These are phyloP conservation scores for Fragum fragum DNA, from an alignment of 2,888 invertebrate species.

Conservation along the genomic window DNA sequence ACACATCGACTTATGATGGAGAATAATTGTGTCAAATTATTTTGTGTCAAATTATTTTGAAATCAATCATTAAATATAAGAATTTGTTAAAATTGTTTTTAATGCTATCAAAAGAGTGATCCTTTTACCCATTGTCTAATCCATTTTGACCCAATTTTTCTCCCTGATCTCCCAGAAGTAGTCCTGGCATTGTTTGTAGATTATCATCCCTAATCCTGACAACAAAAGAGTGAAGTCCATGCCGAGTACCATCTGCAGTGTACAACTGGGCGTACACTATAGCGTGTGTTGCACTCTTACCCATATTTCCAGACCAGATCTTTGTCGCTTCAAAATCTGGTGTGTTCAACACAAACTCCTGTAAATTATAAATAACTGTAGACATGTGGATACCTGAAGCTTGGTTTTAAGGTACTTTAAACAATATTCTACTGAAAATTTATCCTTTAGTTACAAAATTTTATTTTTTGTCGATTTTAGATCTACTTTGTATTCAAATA, in stretches of 20 bases:
- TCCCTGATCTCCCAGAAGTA: slow-evolving; percentile 96
- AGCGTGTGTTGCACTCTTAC: slow-evolving; percentile 93
- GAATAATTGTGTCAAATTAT: no score
- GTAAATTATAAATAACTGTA: slow-evolving; percentile 36
- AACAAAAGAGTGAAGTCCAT: slow-evolving; percentile 96
- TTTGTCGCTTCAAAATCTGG: slow-evolving; percentile 93
- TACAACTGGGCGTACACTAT: slow-evolving; percentile 95
- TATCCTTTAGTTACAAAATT: no score
- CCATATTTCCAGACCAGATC: slow-evolving; percentile 95
- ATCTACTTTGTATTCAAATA: no score
- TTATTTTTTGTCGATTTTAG: no score
- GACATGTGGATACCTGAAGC: no score
- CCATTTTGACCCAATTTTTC: slow-evolving; percentile 97
- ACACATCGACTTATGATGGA: no score
- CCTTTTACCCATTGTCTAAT: slow-evolving; percentile 96
- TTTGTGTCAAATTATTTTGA: no score
- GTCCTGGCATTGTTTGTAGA: slow-evolving; percentile 89
- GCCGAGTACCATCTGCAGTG: slow-evolving; percentile 93
- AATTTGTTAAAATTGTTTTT: no score
- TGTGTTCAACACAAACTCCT: slow-evolving; percentile 91
- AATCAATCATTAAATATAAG: no score
- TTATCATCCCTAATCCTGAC: slow-evolving; percentile 90
- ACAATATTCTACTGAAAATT: no score
- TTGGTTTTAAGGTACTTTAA: no score
- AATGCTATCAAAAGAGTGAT: no score